Conservation (phyloP, 1,140 invertebrate species). For the Orius insidiosus region DNA sequence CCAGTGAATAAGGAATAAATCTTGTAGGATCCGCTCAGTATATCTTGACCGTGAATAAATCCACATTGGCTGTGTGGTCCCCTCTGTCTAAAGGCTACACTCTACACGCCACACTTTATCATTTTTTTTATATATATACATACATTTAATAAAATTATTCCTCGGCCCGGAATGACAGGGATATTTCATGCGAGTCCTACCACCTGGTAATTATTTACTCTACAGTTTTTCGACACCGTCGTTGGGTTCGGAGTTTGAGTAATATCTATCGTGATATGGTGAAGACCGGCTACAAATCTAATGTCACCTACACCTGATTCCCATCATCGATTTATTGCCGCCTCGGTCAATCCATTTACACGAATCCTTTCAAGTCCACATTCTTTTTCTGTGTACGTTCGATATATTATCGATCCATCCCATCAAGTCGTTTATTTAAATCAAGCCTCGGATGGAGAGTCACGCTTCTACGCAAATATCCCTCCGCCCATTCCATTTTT, state of each 20-base stretch:
- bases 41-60: conserved; percentile 6
- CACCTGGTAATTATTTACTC: not conserved
- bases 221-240: too few species aligned
- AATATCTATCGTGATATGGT: conserved; percentile 1
- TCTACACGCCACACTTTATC: conserved; percentile 7
- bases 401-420: conserved; percentile 1
- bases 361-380: conserved; percentile 6
- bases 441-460: conserved; percentile 5
- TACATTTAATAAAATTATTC: conserved; percentile 8
- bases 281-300: conserved; percentile 8
- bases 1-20: conserved; percentile 8
- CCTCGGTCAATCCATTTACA: conserved; percentile 7
- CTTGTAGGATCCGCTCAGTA: conserved; percentile 6
- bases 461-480: too few species aligned
- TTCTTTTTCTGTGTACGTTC: too few species aligned
- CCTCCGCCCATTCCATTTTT: too few species aligned
- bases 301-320: conserved; percentile 6
- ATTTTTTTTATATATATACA: conserved; percentile 10
- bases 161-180: conserved; percentile 1
- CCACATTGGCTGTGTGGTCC: conserved; percentile 10
- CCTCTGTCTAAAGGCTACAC: conserved; percentile 5
- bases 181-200: conserved; percentile 6
- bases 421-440: conserved; percentile 5
- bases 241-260: conserved; percentile 7
- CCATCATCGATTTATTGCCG: conserved; percentile 9